A percentile compares a stretch with the other conserved stretches of the same genome.
phyloP scores from a whole-genome alignment of 1,140 invertebrate species.

The Bombus polaris region DNA sequence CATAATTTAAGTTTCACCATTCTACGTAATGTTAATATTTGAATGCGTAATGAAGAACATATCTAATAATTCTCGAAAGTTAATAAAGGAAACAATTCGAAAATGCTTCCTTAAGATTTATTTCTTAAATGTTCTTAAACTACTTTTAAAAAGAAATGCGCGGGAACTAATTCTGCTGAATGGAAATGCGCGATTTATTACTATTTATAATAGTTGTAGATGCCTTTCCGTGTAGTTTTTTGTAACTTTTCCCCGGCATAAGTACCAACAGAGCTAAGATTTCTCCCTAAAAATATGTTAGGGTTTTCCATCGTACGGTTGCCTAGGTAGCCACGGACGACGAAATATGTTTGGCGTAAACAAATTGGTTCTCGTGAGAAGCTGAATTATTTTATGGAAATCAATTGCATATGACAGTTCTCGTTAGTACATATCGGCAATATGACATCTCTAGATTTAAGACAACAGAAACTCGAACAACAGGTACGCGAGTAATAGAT shows the following conservation, averaged over 20 bases:
- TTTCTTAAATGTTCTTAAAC: background rate
- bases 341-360: conserved; percentile 74
- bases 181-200: too few species aligned
- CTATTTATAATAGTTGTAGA: too few species aligned
- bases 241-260: background rate
- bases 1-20: too few species aligned
- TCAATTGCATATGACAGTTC: conserved; percentile 35
- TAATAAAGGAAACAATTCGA: too few species aligned
- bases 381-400: conserved; percentile 19
- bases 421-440: conserved; percentile 35
- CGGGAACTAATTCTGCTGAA: too few species aligned
- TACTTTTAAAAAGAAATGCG: background rate
- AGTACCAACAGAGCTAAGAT: background rate
- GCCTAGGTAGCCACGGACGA: conserved; percentile 72
- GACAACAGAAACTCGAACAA: conserved; percentile 90
- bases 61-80: too few species aligned
- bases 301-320: conserved; percentile 51
- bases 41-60: too few species aligned
- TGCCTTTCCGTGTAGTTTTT: too few species aligned
- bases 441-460: conserved; percentile 87
- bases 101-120: too few species aligned
- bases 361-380: conserved; percentile 68
- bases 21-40: too few species aligned
- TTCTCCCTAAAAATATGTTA: conserved; percentile 5
- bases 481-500: conserved; percentile 84